Percentiles rank a stretch among this genome's conserved stretches.
These are phyloP conservation scores for Gastrophysa polygoni DNA, from an alignment of 2,888 invertebrate genomes.

Conservation along the genomic window DNA sequence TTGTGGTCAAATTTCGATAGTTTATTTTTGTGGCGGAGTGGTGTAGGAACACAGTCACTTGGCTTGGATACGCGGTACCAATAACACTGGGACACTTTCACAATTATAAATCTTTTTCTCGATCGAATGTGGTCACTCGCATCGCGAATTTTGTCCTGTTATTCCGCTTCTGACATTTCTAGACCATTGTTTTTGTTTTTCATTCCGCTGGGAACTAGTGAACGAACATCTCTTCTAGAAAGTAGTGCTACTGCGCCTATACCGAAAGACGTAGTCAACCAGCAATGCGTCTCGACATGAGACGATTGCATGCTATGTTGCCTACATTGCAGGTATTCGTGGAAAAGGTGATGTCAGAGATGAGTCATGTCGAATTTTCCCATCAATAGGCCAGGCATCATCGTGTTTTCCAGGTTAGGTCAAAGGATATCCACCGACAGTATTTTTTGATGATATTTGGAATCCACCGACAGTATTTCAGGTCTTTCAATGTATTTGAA, in stretches of 20 bases:
- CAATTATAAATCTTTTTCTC: not conserved
- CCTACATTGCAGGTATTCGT: conserved; percentile 7
- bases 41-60: not conserved
- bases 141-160: not conserved
- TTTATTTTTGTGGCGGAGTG: conserved; percentile 3
- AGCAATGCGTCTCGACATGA: conserved; percentile 10
- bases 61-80: no score
- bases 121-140: not conserved
- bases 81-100: conserved; percentile 6
- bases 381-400: conserved; percentile 3
- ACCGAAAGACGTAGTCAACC: conserved; percentile 5
- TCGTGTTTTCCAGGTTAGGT: not conserved
- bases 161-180: not conserved
- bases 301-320: conserved; percentile 7
- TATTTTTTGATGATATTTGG: no score
- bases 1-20: conserved; percentile 13
- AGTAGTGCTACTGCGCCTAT: not conserved
- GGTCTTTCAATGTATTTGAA: no score
- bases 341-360: conserved; percentile 1
- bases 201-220: not conserved
- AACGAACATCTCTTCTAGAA: not conserved
- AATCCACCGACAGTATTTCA: no score
- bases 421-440: not conserved
- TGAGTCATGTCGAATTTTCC: conserved; percentile 9
- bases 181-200: not conserved